Base-by-base conservation (phyloP, 2,797 vertebrate species). In the Vireo griseus region DNA sequence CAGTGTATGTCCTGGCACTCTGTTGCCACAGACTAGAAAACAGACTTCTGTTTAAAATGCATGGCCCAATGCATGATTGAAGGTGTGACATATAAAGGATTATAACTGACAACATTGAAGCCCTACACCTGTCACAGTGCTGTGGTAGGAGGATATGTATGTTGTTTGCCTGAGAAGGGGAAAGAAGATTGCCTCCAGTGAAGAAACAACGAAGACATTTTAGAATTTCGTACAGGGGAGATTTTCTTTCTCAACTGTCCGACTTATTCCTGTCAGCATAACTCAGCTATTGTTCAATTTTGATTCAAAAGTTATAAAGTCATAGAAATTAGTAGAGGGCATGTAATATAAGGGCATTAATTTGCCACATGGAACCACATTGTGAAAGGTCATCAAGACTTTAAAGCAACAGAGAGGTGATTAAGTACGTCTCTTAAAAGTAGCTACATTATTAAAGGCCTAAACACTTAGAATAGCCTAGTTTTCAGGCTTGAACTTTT, bases 11-110 rank as follows among this genome's bases (percentile, higher is more conserved):
- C 92, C 89, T 93, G 67, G 88, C 95, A 96, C 92, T 95, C 72
- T 72, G 51, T 88, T 95, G 90, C 90, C 87, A 93, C 58, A 75
- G 89, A 89, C 92, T 74, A 69, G 90, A 78, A 95, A 96, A 93
- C 80, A 96, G 93, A 94, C 73, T 95, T 95, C 90, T 86, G 84
- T 79, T 95, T 95, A 94, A 91, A 91, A 96, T 95, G 89, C 90
- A 88, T 57, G 71, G 72, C 92, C 96, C 77, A 77, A 39, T 90
- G 69, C 59, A 75, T 72, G 90, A 83, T 52, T 94, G 88, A 90
- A 90, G 82, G 95, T 94, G 82, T 71, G 88, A 96, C 90, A 65
- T 69, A 76, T 33, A 86, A 91, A 89, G 69, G 68, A 92, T 91
- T 95, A 84, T 58, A 96, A 76, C 52, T 92, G 79, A 92, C 81